Evolutionary conservation across 2,113 vertebrate species (phyloP), one percentile per base, ranked within the genome.

Genomic region (Oenanthe melanoleuca): DNA sequence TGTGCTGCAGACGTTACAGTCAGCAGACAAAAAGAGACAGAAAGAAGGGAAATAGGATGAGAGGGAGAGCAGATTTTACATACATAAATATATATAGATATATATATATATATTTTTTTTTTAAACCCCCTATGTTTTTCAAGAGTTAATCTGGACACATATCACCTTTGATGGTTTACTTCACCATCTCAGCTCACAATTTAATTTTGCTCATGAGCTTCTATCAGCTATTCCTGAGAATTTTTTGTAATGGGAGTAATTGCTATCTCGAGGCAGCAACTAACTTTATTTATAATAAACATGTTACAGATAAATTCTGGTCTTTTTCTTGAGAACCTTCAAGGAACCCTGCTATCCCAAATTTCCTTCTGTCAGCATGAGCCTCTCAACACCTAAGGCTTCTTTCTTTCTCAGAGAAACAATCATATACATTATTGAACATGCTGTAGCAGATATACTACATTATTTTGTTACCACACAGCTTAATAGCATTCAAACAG

Each of bases 401-500:
- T 93, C 55, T 66, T 86, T 93, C 72, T 26, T 47, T 9, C 29
- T 88, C 61, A 63, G 47, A 92, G 63, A 92, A 97, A 93, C 33
- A 96, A 83, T 88, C 1, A 0, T 45, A 69, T 81, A 85, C 59
- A 64, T 96, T 94, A 96, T 78, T 97, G 74, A 96, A 55, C 12
- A 49, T 53, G n/a, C n/a, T 52, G 81, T 33, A 82, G 65, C 57
- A 92, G 91, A 72, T 67, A 84, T 60, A 74, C 64, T 86, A 92
- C 45, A 81, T 96, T 96, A 89, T 95, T 97, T 80, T 83, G 65
- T 64, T 78, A 86, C 69, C 60, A 13, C 23, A 37, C 29, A 67
- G 61, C 71, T 95, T 95, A 97, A 94, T 69, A 44, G 28, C 40
- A 87, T 83, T 86, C 70, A 92, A 96, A 92, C 82, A 78, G 73